Percentiles rank a stretch among this genome's conserved stretches.
phyloP scores from a whole-genome alignment of 2,113 vertebrate species.

The Abramis brama region DNA sequence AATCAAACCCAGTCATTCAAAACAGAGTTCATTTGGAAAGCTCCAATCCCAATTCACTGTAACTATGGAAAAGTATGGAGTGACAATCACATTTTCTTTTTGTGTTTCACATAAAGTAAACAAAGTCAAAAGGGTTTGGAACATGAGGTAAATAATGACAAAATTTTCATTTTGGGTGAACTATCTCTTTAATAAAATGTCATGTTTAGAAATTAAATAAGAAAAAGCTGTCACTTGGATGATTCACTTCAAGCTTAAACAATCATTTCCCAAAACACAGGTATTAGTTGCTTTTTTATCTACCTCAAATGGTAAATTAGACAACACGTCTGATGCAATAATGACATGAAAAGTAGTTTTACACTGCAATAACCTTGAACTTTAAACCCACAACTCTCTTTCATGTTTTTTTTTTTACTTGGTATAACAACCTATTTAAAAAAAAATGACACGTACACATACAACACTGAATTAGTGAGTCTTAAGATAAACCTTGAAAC shows the following conservation, averaged over 20 bases:
- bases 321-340: neutral
- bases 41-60: neutral
- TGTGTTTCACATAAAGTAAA: neutral
- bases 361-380: constrained; percentile 28
- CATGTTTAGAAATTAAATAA: neutral
- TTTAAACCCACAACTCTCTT: constrained; percentile 41
- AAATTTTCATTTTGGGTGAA: neutral
- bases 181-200: neutral
- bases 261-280: neutral
- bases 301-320: neutral
- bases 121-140: neutral
- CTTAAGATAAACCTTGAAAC: neutral
- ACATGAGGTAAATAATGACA: neutral
- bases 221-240: neutral
- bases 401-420: neutral
- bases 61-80: neutral
- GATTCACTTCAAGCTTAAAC: neutral
- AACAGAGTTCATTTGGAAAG: neutral
- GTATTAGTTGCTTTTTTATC: neutral
- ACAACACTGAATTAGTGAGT: neutral
- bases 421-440: neutral
- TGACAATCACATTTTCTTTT: neutral
- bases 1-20: neutral
- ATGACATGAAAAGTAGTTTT: constrained; percentile 28
- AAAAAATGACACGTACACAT: neutral